Percentiles rank a stretch among this genome's conserved stretches.
phyloP scores from a whole-genome alignment of 2,888 invertebrate species.

The Apeira syringaria region DNA sequence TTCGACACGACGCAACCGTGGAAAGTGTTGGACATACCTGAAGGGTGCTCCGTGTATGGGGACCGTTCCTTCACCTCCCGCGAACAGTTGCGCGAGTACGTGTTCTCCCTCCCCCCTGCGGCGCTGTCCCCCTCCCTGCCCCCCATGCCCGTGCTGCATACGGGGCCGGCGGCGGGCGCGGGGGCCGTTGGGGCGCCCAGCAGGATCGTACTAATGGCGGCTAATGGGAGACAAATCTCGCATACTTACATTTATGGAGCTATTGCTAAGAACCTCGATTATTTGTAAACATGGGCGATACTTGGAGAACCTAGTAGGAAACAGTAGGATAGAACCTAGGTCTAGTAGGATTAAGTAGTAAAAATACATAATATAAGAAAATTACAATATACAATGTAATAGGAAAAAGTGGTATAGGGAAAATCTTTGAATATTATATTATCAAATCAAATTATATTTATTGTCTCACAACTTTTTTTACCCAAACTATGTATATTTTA shows the following conservation, averaged over 20 bases:
- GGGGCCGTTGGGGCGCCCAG: slow-evolving; percentile 41
- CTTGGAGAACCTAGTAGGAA: no score
- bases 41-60: slow-evolving; percentile 51
- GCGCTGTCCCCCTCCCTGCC: slow-evolving; percentile 26
- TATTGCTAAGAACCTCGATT: slow-evolving; percentile 47
- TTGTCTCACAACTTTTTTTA: no score
- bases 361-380: no score
- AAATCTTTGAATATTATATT: no score
- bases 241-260: slow-evolving; percentile 58
- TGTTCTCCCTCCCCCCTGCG: slow-evolving; percentile 41
- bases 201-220: background rate
- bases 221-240: slow-evolving; percentile 41
- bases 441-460: no score
- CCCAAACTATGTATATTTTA: no score
- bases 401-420: no score
- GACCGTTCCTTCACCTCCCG: slow-evolving; percentile 52
- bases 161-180: slow-evolving; percentile 47
- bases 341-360: no score
- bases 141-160: slow-evolving; percentile 43
- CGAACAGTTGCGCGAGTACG: slow-evolving; percentile 45
- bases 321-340: no score
- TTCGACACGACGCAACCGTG: slow-evolving; percentile 62
- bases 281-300: slow-evolving; percentile 54
- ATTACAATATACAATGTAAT: no score
- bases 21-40: slow-evolving; percentile 41